Conservation (phyloP, 1,140 invertebrate species). For the Caerostris extrusa region DNA sequence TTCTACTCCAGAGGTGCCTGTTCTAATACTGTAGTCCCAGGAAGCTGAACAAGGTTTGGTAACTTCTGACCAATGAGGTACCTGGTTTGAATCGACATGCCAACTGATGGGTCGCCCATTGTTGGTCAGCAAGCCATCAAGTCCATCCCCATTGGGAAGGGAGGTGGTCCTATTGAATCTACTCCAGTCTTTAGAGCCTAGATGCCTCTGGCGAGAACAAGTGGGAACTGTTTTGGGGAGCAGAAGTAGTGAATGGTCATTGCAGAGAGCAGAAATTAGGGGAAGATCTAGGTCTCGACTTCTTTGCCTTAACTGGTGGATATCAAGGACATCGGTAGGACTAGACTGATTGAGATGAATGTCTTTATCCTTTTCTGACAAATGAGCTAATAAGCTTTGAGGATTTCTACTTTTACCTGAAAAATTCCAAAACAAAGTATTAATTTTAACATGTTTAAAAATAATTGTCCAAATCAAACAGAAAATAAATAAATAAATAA, state of each 20-base stretch:
- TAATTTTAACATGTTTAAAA: background rate
- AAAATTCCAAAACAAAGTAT: background rate
- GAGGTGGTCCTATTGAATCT: constrained; percentile 62
- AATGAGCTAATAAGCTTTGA: background rate
- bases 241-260: constrained; percentile 86
- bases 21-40: constrained; percentile 55
- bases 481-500: no score
- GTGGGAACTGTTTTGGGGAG: constrained; percentile 78
- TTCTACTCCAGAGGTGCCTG: background rate
- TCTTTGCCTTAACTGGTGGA: constrained; percentile 88
- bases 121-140: constrained; percentile 16
- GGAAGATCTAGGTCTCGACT: constrained; percentile 93
- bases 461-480: background rate
- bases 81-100: constrained; percentile 63
- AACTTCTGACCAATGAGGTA: constrained; percentile 43
- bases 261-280: constrained; percentile 93
- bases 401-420: background rate
- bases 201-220: constrained; percentile 76
- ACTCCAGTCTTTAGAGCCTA: constrained; percentile 49
- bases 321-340: constrained; percentile 59
- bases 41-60: constrained; percentile 59
- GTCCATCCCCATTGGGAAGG: constrained; percentile 55
- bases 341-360: background rate
- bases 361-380: background rate
- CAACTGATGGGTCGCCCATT: constrained; percentile 70